Percentiles rank a stretch among this genome's conserved stretches.
Evolutionary conservation across 2,888 invertebrate species (phyloP).

Genomic region (Pammene aurita): DNA sequence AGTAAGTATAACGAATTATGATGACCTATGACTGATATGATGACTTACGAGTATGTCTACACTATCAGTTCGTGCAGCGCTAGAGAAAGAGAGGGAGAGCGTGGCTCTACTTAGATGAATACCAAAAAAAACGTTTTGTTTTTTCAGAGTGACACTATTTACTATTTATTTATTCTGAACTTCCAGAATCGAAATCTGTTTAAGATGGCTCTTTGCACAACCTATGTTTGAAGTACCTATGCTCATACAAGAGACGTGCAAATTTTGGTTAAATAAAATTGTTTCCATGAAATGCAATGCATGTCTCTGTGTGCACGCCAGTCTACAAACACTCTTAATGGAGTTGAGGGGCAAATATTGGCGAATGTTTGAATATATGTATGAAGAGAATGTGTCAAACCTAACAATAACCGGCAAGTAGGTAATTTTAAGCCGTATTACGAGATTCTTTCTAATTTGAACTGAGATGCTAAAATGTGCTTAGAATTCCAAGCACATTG

Average conservation of each 20-base stretch:
- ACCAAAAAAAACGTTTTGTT: no score
- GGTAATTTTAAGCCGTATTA: background rate
- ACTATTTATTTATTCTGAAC: background rate
- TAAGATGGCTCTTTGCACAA: background rate
- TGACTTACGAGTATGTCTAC: no score
- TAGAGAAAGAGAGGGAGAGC: no score
- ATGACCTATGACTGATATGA: no score
- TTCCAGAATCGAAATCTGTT: background rate
- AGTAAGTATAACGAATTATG: constrained; percentile 1
- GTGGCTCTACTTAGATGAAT: no score
- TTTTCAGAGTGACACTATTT: no score
- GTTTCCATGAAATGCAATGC: constrained; percentile 20
- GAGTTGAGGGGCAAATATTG: constrained; percentile 51
- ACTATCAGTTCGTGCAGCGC: no score
- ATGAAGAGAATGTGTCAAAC: constrained; percentile 16
- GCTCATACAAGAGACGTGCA: constrained; percentile 7
- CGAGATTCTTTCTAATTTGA: constrained; percentile 4
- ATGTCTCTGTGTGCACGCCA: constrained; percentile 28
- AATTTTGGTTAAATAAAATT: constrained; percentile 23
- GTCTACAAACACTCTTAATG: constrained; percentile 50
- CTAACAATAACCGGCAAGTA: background rate
- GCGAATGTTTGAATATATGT: constrained; percentile 27
- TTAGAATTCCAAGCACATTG: background rate
- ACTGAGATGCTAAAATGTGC: background rate
- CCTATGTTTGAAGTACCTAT: background rate